phyloP scores from a whole-genome alignment of 2,888 invertebrate genomes.

The Hylaea fasciaria region DNA sequence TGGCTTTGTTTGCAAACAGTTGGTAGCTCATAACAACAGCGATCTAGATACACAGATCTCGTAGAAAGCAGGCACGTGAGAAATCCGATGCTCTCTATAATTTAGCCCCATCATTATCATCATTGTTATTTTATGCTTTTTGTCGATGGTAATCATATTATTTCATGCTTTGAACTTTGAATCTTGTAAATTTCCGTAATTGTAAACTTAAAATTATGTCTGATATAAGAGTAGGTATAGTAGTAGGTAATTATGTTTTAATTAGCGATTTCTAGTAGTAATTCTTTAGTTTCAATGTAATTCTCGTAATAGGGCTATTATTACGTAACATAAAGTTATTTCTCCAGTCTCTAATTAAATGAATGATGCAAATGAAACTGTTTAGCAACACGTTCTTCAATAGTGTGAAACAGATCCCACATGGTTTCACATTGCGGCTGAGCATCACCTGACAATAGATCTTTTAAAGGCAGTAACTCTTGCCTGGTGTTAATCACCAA shows the following conservation, averaged over 20 bases:
- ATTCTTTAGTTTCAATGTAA: background rate
- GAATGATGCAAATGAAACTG: slow-evolving; percentile 23
- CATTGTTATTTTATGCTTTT: slow-evolving; percentile 19
- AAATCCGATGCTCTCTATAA: slow-evolving; percentile 33
- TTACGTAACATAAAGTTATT: slow-evolving; percentile 20
- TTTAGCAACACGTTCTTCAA: slow-evolving; percentile 40
- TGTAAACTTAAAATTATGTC: no score
- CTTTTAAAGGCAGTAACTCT: slow-evolving; percentile 50
- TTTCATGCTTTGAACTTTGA: background rate
- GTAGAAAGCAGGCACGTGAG: slow-evolving; percentile 56
- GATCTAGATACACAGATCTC: slow-evolving; percentile 75
- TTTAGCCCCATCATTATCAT: slow-evolving; percentile 14
- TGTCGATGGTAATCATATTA: background rate
- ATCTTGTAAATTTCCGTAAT: no score
- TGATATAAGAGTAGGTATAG: no score
- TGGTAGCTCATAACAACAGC: slow-evolving; percentile 61
- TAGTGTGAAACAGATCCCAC: slow-evolving; percentile 51
- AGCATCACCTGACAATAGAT: slow-evolving; percentile 57
- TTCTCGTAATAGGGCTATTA: background rate
- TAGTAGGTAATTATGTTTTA: no score
- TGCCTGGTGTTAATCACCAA: slow-evolving; percentile 57
- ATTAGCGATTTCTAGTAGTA: no score
- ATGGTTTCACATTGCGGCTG: slow-evolving; percentile 52
- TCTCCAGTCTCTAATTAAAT: slow-evolving; percentile 24
- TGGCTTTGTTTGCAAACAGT: slow-evolving; percentile 58